Base-by-base conservation (phyloP, 1,140 invertebrate genomes). In the Pseudomyrmex sp. region DNA sequence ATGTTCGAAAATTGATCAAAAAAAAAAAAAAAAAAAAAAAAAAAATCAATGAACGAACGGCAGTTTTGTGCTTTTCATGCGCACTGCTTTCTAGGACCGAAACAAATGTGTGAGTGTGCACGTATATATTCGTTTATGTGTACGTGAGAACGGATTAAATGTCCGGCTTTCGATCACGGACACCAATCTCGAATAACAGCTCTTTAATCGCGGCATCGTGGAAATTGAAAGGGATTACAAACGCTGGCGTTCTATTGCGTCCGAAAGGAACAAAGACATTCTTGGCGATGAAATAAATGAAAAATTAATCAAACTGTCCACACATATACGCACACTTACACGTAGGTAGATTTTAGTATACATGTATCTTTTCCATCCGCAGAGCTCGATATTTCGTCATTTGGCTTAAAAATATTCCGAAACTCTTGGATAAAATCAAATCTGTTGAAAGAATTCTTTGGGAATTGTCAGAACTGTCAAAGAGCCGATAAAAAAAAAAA, bases 151-250 rank as follows among this genome's bases (percentile, higher is more conserved):
- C 12, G 54, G 56, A 80, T 80, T 80, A 80, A 80, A 80, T 70
- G 76, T 80, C 76, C 76, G 58, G 76, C 66, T 70, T 80, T 80
- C 76, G 18, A 80, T 80, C 44, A 48, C n/a, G 66, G 66, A 52
- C 66, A 70, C 44, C 76, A 80, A 80, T 80, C 66, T 54, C 76
- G 76, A 80, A 80, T 80, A 80, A 80, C 54, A 54, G 66, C 44
- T 54, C 76, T 80, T 80, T 80, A 80, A 80, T 80, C 66, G 76
- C 20, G n/a, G 76, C 68, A 69, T 77, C 74, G 76, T 80, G 76
- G 76, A 80, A 80, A 80, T 72, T 80, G 76, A 80, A 80, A 80
- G 66, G 54, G 76, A 44, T 80, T 70, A 50, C 76, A 80, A 80
- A 59, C 76, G 66, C 54, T 35, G 35, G 66, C 50, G 44, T 79